Conservation (phyloP, 2,797 vertebrate species). For the Columba guinea region DNA sequence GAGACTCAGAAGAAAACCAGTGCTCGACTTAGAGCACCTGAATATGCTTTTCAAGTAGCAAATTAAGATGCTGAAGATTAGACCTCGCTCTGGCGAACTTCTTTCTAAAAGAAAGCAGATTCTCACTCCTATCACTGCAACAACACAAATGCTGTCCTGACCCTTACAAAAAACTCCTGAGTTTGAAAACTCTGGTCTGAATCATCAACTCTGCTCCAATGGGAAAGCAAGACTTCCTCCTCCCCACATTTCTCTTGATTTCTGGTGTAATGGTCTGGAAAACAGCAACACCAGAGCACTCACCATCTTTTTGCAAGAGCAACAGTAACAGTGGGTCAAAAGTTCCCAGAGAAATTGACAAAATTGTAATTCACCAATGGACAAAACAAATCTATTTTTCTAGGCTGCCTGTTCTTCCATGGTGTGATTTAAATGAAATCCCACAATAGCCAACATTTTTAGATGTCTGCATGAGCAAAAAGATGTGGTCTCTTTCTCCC, state of each 20-base stretch:
- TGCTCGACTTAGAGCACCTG: not conserved
- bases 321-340: not conserved
- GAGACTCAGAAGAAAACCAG: not conserved
- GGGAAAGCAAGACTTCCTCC: not conserved
- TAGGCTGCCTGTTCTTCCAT: not conserved
- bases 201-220: not conserved
- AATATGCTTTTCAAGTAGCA: not conserved
- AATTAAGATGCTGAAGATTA: not conserved
- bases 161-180: not conserved
- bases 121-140: not conserved
- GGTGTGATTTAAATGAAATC: slow-evolving; percentile 43
- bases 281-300: not conserved
- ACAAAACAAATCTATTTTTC: slow-evolving; percentile 17
- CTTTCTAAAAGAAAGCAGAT: not conserved
- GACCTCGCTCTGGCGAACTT: not conserved
- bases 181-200: not conserved
- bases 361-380: not conserved
- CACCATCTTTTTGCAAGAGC: not conserved
- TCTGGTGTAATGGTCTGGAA: not conserved
- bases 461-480: slow-evolving; percentile 29
- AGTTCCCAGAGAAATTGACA: not conserved
- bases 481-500: slow-evolving; percentile 4
- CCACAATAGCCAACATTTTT: slow-evolving; percentile 23
- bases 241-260: not conserved
- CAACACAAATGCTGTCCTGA: not conserved